Evolutionary conservation across 2,113 vertebrate genomes (phyloP).

Genomic region (Hippolais icterina): DNA sequence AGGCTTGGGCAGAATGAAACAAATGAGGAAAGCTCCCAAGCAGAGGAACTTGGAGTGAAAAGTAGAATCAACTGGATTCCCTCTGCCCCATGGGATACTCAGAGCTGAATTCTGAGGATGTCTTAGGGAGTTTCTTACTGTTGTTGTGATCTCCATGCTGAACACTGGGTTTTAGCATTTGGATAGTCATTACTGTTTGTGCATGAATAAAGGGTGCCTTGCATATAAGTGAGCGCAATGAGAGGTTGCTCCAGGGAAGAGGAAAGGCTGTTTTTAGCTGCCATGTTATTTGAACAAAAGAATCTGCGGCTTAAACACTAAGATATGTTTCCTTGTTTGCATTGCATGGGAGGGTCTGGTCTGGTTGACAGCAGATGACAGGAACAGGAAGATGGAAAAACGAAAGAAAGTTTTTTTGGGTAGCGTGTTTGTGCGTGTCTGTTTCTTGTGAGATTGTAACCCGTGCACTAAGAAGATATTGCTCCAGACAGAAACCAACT

Average conservation of each 20-base stretch:
- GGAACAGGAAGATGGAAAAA: constrained; percentile 34
- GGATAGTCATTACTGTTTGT: background rate
- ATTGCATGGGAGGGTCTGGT: background rate
- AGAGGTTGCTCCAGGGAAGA: constrained; percentile 18
- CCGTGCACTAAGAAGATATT: fast-evolving
- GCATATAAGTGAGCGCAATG: background rate
- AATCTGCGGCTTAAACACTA: background rate
- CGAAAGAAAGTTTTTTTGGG: constrained; percentile 6
- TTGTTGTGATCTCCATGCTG: background rate
- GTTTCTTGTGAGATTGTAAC: background rate
- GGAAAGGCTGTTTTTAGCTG: constrained; percentile 41
- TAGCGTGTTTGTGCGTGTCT: fast-evolving
- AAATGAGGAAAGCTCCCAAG: background rate
- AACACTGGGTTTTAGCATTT: background rate
- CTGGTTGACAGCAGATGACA: background rate
- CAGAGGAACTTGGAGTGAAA: background rate
- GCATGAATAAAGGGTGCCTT: background rate
- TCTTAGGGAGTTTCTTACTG: background rate
- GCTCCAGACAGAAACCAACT: background rate
- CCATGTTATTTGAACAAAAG: constrained; percentile 34
- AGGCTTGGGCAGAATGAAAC: background rate
- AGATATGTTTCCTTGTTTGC: constrained; percentile 38
- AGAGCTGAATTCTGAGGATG: background rate
- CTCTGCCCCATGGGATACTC: background rate
- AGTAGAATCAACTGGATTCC: background rate